These are phyloP conservation scores for Aeoliscus strigatus DNA, from an alignment of 2,797 vertebrate genomes.

Conservation along the genomic window DNA sequence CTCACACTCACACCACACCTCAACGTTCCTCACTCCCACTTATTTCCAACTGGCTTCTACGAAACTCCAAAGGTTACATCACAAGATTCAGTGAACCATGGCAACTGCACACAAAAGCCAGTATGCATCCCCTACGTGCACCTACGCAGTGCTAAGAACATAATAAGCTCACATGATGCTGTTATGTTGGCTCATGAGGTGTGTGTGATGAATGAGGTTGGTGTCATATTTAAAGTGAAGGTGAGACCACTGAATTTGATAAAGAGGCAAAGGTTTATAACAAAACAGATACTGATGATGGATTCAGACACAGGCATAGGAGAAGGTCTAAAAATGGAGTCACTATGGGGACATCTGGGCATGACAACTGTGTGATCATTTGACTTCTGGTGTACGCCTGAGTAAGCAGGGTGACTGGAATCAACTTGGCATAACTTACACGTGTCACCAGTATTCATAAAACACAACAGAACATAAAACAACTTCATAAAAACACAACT, in stretches of 20 bases:
- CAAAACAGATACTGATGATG: no score
- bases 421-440: no score
- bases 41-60: slow-evolving; percentile 55
- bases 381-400: slow-evolving; percentile 1
- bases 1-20: slow-evolving; percentile 58
- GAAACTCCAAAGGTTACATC: slow-evolving; percentile 56
- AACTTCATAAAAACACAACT: no score
- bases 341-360: slow-evolving; percentile 1
- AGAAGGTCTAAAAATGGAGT: slow-evolving; percentile 3
- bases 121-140: slow-evolving; percentile 35
- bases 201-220: slow-evolving; percentile 14
- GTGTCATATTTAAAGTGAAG: slow-evolving; percentile 40
- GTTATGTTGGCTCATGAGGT: slow-evolving; percentile 38
- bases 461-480: no score
- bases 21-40: slow-evolving; percentile 55
- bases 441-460: no score
- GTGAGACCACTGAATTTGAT: slow-evolving; percentile 15
- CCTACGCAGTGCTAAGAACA: slow-evolving; percentile 18
- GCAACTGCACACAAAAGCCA: slow-evolving; percentile 53
- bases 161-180: slow-evolving; percentile 38
- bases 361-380: slow-evolving; percentile 7
- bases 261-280: no score
- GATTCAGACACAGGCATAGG: background rate
- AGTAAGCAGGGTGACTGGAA: background rate
- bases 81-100: slow-evolving; percentile 51